Evolutionary conservation across 2,113 vertebrate species (phyloP).

Genomic region (Empidonax traillii): DNA sequence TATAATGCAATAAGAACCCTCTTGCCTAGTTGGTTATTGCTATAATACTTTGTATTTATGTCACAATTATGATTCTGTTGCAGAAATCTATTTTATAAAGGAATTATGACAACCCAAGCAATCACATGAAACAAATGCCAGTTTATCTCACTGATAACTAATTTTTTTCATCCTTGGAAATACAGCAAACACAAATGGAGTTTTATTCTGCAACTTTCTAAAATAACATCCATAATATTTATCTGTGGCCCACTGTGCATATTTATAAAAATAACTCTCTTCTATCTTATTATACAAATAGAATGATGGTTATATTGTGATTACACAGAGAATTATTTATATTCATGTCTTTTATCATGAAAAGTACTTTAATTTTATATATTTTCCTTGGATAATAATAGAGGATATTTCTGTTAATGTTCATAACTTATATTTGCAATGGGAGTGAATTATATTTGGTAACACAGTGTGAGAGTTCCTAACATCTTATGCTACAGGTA

Average conservation of each 20-base stretch:
- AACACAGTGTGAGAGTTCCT: background rate
- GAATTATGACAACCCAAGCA: background rate
- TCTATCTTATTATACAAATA: conserved; percentile 4
- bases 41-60: conserved; percentile 46
- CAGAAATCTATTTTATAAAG: conserved; percentile 44
- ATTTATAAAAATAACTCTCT: background rate
- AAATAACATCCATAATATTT: background rate
- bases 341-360: background rate
- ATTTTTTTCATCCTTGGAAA: conserved; percentile 36
- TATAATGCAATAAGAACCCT: conserved; percentile 16
- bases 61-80: conserved; percentile 48
- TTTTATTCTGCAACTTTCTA: conserved; percentile 17
- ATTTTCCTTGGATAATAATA: background rate
- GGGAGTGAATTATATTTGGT: background rate
- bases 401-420: background rate
- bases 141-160: conserved; percentile 26
- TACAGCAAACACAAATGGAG: background rate
- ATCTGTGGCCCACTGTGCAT: background rate
- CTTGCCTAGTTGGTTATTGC: conserved; percentile 36
- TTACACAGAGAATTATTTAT: conserved; percentile 14
- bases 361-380: background rate
- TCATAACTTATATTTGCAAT: background rate
- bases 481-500: background rate
- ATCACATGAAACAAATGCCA: conserved; percentile 4
- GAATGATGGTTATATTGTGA: background rate